Evolutionary conservation across 2,797 vertebrate genomes (phyloP).

Genomic region (Pogonophryne albipinna): DNA sequence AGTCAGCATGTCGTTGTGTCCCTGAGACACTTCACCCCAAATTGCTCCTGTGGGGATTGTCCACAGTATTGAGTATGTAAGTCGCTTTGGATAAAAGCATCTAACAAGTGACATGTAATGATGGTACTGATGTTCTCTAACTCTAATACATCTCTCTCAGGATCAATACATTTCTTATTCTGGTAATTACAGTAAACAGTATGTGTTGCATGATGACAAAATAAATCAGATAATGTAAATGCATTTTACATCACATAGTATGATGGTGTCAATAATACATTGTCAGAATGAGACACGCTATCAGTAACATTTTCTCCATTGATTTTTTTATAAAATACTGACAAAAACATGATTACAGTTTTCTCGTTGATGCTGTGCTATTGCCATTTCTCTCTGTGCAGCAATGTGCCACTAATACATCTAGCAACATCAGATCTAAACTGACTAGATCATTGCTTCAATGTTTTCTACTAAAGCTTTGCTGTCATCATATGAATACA

Average conservation of each 20-base stretch:
- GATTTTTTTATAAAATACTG: conserved; percentile 56
- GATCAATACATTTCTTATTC: no score
- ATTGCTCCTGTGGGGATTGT: no score
- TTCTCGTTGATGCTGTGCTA: conserved; percentile 43
- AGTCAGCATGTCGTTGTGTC: no score
- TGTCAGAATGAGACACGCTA: conserved; percentile 43
- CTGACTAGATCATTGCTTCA: conserved; percentile 41
- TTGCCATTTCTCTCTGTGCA: conserved; percentile 38
- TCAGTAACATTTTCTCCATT: conserved; percentile 23
- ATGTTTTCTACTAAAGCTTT: conserved; percentile 51
- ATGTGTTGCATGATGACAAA: conserved; percentile 42
- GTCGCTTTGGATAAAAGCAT: no score
- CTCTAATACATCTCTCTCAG: no score
- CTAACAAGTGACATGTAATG: no score
- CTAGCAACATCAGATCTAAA: conserved; percentile 33
- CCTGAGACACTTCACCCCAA: no score
- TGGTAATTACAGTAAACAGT: conserved; percentile 40
- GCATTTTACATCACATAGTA: conserved; percentile 51
- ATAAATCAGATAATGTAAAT: conserved; percentile 45
- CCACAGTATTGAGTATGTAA: no score
- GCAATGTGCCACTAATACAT: conserved; percentile 35
- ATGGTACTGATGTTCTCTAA: conserved; percentile 15
- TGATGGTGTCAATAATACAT: conserved; percentile 49
- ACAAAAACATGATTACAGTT: conserved; percentile 37
- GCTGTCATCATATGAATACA: conserved; percentile 54